phyloP scores from a whole-genome alignment of 2,888 invertebrate species.

The Microplitis manilae region DNA sequence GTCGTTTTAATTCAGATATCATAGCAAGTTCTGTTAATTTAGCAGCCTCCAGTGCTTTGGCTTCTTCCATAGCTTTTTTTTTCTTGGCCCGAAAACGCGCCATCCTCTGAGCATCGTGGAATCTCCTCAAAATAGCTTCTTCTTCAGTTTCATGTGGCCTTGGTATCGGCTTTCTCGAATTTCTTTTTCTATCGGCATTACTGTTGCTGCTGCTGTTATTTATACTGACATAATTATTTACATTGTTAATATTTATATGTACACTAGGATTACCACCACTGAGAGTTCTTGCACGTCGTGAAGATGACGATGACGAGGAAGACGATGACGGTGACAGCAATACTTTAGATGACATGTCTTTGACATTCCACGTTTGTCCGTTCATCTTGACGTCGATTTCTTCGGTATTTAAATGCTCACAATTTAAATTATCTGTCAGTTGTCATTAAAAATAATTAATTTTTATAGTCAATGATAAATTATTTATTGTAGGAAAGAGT shows the following conservation, averaged over 20 bases:
- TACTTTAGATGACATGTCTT: background rate
- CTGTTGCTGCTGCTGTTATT: constrained; percentile 24
- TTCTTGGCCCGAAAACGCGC: constrained; percentile 59
- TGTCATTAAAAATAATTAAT: too few relatives aligned
- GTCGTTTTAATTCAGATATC: constrained; percentile 49
- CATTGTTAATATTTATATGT: constrained; percentile 3
- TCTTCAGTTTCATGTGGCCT: constrained; percentile 60
- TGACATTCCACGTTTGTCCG: background rate
- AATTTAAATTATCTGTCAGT: constrained; percentile 14
- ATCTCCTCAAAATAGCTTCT: constrained; percentile 57
- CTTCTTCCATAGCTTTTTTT: constrained; percentile 58
- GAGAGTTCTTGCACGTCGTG: background rate
- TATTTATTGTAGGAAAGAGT: too few relatives aligned
- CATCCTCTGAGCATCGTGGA: constrained; percentile 63
- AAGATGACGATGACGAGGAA: background rate
- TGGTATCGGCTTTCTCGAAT: constrained; percentile 43
- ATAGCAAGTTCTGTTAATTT: constrained; percentile 51
- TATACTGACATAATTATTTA: background rate
- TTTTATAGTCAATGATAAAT: too few relatives aligned
- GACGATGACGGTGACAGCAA: background rate
- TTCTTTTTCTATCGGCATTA: constrained; percentile 43
- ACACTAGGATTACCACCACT: background rate
- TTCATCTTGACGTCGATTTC: background rate
- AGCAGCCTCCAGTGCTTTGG: constrained; percentile 49
- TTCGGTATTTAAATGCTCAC: too few relatives aligned